A percentile compares a stretch with the other conserved stretches of the same genome.
Conservation (phyloP, 2,113 vertebrate genomes). For the Cacatua alba region DNA sequence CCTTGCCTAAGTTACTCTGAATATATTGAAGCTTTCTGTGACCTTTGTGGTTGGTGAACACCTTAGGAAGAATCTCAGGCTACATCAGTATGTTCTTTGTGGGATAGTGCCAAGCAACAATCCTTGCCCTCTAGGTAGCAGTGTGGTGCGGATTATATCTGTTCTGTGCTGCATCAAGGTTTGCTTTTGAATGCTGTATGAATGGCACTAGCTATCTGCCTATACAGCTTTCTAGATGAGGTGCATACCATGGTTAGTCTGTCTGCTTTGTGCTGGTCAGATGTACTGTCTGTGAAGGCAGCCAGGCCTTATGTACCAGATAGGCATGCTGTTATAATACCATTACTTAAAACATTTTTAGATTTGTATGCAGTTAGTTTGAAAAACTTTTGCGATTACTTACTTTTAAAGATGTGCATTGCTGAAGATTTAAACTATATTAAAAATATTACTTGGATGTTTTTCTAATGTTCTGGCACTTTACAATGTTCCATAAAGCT, state of each 20-base stretch:
- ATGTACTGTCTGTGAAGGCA: neutral
- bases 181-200: neutral
- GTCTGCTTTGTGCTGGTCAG: neutral
- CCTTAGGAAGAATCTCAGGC: neutral
- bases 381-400: neutral
- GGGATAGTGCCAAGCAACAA: neutral
- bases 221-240: neutral
- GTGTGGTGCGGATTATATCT: neutral
- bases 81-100: fast-evolving
- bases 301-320: neutral
- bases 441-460: neutral
- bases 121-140: neutral
- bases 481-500: neutral
- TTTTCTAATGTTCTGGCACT: neutral
- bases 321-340: neutral
- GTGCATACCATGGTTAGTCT: fast-evolving
- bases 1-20: neutral
- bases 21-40: neutral
- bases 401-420: neutral
- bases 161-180: neutral
- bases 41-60: neutral
- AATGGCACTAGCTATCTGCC: neutral
- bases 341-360: neutral
- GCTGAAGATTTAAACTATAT: neutral
- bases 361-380: neutral